Evolutionary conservation across 2,113 vertebrate species (phyloP).

Genomic region (Apistogramma diplotaenia): DNA sequence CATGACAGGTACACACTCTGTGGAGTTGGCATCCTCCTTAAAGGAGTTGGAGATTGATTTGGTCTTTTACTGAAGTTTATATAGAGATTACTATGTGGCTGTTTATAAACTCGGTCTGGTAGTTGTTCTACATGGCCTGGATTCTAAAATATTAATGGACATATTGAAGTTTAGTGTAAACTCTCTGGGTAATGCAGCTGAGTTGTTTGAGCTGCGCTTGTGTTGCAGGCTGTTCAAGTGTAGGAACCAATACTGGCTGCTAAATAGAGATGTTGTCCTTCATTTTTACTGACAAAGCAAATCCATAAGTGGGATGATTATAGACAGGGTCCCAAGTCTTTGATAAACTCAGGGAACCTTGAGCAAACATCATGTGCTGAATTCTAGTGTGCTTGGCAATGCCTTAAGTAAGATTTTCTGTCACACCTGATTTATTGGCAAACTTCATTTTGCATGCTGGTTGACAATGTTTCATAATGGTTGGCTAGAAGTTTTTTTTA

Average conservation of each 20-base stretch:
- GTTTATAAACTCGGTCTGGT: neutral
- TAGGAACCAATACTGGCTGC: neutral
- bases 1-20: neutral
- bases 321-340: neutral
- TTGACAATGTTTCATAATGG: neutral
- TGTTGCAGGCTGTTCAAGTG: neutral
- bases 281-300: neutral
- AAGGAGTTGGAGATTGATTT: neutral
- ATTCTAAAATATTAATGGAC: neutral
- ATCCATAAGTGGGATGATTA: neutral
- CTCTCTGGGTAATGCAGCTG: neutral
- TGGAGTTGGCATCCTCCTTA: neutral
- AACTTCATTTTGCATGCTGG: neutral
- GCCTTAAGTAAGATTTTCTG: neutral
- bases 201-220: neutral
- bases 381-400: constrained; percentile 15
- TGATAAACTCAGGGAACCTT: neutral
- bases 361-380: constrained; percentile 42
- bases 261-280: neutral
- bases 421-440: constrained; percentile 18
- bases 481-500: neutral
- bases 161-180: neutral
- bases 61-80: neutral
- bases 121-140: neutral
- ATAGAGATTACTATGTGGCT: neutral